These are phyloP conservation scores for Proterorhinus semilunaris DNA, from an alignment of 2,113 vertebrate species.

Conservation along the genomic window DNA sequence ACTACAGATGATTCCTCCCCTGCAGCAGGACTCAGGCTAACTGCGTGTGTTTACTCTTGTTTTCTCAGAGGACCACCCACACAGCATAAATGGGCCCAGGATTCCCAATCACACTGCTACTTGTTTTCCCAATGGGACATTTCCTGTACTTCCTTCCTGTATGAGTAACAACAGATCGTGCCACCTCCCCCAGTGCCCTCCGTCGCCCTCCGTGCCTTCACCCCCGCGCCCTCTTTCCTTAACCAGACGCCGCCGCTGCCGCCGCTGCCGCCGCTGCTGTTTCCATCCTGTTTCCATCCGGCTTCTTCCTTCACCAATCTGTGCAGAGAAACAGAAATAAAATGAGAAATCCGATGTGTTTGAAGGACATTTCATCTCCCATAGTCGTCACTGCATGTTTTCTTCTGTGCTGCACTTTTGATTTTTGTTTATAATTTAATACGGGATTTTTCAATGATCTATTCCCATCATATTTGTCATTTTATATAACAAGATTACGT, in stretches of 20 bases:
- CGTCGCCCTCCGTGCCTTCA: not conserved
- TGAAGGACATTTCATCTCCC: too few relatives aligned
- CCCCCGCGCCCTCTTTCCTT: slow-evolving; percentile 13
- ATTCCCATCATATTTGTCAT: too few relatives aligned
- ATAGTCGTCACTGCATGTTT: not conserved
- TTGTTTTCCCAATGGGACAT: slow-evolving; percentile 68
- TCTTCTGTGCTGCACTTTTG: not conserved
- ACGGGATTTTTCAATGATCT: too few relatives aligned
- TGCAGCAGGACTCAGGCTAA: slow-evolving; percentile 7
- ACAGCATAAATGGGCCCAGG: slow-evolving; percentile 59
- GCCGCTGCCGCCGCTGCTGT: slow-evolving; percentile 5
- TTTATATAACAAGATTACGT: too few relatives aligned
- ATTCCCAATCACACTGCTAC: slow-evolving; percentile 63
- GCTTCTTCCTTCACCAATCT: slow-evolving; percentile 5
- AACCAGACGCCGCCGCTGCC: slow-evolving; percentile 4
- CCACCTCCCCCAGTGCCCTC: slow-evolving; percentile 19
- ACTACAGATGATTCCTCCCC: not conserved
- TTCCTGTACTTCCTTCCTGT: slow-evolving; percentile 73
- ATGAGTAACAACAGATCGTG: slow-evolving; percentile 44
- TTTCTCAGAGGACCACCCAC: slow-evolving; percentile 66
- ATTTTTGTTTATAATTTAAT: too few relatives aligned
- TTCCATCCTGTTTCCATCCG: slow-evolving; percentile 7
- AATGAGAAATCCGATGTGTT: not conserved
- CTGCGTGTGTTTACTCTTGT: slow-evolving; percentile 15
- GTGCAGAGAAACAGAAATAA: not conserved